phyloP scores from a whole-genome alignment of 2,888 invertebrate genomes.

The Tuberolachnus salignus region DNA sequence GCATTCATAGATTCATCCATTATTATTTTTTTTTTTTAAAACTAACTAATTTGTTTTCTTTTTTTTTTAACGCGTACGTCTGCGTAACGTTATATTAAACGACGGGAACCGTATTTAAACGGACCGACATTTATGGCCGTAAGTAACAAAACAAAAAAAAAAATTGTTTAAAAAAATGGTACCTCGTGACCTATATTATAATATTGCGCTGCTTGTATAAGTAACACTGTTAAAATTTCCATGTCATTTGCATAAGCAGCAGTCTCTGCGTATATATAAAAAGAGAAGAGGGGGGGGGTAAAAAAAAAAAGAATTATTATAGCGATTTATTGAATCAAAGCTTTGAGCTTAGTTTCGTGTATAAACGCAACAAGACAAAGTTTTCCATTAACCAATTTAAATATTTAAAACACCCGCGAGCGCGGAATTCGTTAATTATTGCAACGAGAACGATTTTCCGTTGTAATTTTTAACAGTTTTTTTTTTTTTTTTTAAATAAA shows the following conservation, averaged over 20 bases:
- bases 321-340: conserved; percentile 18
- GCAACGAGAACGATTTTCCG: background rate
- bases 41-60: no score
- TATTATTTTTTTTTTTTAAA: no score
- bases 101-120: no score
- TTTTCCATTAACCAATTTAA: conserved; percentile 25
- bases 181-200: no score
- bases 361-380: background rate
- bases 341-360: background rate
- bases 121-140: no score
- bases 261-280: background rate
- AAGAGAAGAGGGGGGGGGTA: background rate
- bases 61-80: no score
- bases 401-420: background rate
- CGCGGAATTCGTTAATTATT: background rate
- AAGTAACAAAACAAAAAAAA: no score
- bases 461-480: background rate
- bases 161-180: no score
- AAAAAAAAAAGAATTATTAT: conserved; percentile 4
- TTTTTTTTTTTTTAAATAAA: conserved; percentile 7
- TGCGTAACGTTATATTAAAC: no score
- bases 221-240: conserved; percentile 8
- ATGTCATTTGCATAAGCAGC: conserved; percentile 23
- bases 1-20: no score
- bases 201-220: background rate